Evolutionary conservation across 1,140 invertebrate species (phyloP).

Genomic region (Cydia strobilella): DNA sequence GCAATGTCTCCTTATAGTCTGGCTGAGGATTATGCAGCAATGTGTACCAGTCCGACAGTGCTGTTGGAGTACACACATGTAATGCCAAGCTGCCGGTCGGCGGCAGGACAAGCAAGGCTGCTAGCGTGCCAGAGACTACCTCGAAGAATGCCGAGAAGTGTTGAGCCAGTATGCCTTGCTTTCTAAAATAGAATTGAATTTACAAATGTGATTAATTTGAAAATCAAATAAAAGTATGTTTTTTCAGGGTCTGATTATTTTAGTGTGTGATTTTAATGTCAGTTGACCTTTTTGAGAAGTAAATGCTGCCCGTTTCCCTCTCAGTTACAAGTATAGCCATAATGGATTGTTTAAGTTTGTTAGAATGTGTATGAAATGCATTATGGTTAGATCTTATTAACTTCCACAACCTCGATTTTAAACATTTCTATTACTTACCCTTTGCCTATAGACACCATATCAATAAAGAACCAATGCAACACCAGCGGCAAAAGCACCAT

Average conservation of each 20-base stretch:
- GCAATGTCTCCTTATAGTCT: conserved; percentile 92
- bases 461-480: conserved; percentile 95
- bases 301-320: too few species aligned
- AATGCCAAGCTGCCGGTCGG: conserved; percentile 88
- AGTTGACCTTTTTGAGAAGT: too few species aligned
- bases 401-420: too few species aligned
- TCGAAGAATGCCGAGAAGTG: conserved; percentile 90
- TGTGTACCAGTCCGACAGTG: conserved; percentile 97
- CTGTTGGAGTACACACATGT: conserved; percentile 87
- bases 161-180: conserved; percentile 81
- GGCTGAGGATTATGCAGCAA: conserved; percentile 96
- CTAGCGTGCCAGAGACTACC: conserved; percentile 85
- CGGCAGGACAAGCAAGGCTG: conserved; percentile 88
- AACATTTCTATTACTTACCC: conserved; percentile 77
- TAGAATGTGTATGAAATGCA: too few species aligned
- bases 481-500: conserved; percentile 93
- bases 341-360: too few species aligned
- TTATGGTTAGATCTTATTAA: too few species aligned
- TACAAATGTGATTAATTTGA: conserved; percentile 29
- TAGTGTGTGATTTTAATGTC: too few species aligned
- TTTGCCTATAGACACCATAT: conserved; percentile 88
- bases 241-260: too few species aligned
- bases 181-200: conserved; percentile 49
- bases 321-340: too few species aligned
- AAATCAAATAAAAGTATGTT: not conserved